Base-by-base conservation (phyloP, 2,797 vertebrate genomes). In the Rhynchonycteris naso region DNA sequence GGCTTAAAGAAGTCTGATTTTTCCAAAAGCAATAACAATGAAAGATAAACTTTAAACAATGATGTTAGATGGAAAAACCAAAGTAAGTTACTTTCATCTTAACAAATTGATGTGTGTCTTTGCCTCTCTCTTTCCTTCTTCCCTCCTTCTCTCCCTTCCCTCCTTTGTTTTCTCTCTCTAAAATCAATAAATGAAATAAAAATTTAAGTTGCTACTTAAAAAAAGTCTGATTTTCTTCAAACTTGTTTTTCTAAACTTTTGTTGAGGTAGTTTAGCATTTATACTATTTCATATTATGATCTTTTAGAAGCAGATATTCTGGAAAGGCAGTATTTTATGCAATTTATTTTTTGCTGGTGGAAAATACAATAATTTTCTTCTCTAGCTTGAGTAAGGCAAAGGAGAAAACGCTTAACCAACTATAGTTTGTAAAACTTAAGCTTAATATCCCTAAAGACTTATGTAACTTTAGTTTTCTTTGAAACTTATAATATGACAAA, bases 281-380 rank as follows among this genome's bases (percentile, higher is more conserved):
- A n/a, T 91, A 61, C 19, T 76, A 43, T 82, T 76, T 82, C 30
- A 35, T 85, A 90, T 66, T 85, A 90, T 93, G 74, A 58, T 35
- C 43, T 96, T 94, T 95, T 63, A 93, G 78, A 96, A 96, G 68
- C 65, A 93, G 86, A 71, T 95, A 54, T 84, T 92, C 94, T 54
- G 50, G 56, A n/a, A 82, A 88, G 80, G 52, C 35, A 80, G 2
- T 69, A 50, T 71, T 96, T 84, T 82, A 83, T 79, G 88, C 54
- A 89, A 1, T 82, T 75, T 75, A 52, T 33, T 93, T 61, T 84
- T 69, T 26, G 61, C 2, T 89, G 80, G 24, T 76, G 21, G 50
- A 82, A 96, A 76, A 61, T 43, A 43, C 43, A 43, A 43, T 90
- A 91, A 91, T 82, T 93, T 79, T 84, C 8, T 91, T 11, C 21